A percentile compares a stretch with the other conserved stretches of the same genome.
Conservation (phyloP, 2,113 vertebrate genomes). For the Alethe diademata region DNA sequence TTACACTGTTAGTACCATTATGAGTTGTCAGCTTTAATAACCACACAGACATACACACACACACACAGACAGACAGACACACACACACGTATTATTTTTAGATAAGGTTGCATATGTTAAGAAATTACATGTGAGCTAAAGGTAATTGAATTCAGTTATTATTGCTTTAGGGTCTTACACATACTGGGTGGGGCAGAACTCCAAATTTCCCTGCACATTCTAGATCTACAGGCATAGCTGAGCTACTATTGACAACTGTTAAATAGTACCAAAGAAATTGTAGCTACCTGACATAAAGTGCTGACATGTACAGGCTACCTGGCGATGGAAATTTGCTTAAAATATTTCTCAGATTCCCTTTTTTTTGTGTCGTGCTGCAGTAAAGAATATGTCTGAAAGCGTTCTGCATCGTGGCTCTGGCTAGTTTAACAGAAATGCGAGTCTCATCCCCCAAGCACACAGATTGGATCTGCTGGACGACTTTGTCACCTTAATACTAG, state of each 20-base stretch:
- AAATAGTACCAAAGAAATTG: background rate
- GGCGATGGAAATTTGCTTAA: background rate
- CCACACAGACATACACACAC: background rate
- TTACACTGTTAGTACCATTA: background rate
- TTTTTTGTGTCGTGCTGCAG: background rate
- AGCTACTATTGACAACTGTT: background rate
- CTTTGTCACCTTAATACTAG: background rate
- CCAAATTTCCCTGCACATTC: background rate
- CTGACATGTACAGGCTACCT: background rate
- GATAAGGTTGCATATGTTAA: background rate
- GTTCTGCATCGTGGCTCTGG: background rate
- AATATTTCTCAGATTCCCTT: background rate
- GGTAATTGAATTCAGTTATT: background rate
- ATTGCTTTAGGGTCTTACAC: background rate
- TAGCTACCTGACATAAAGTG: background rate
- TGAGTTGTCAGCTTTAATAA: background rate
- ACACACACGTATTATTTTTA: background rate
- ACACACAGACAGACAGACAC: no score
- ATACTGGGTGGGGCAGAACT: background rate
- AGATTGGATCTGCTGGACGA: background rate
- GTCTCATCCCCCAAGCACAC: fast-evolving
- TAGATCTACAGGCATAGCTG: background rate
- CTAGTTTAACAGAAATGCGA: background rate
- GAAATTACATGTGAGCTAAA: background rate
- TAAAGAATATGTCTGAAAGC: background rate